These are phyloP conservation scores for Psilopsiagon aurifrons DNA, from an alignment of 2,113 vertebrate genomes.

Conservation along the genomic window DNA sequence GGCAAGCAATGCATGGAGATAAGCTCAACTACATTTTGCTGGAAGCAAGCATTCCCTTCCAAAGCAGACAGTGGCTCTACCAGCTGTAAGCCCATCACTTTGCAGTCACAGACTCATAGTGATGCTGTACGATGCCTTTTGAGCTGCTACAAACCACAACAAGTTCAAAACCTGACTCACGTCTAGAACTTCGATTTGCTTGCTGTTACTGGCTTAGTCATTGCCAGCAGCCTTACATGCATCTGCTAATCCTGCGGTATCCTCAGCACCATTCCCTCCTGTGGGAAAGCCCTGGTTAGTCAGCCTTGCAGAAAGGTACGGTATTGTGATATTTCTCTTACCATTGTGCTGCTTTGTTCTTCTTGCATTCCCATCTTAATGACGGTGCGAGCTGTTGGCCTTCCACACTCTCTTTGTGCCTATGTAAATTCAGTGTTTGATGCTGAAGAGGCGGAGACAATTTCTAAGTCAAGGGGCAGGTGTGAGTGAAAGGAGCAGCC, in stretches of 20 bases:
- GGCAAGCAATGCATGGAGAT: neutral
- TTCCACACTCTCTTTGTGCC: slow-evolving; percentile 34
- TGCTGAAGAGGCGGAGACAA: slow-evolving; percentile 54
- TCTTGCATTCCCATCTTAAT: slow-evolving; percentile 32
- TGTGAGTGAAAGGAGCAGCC: slow-evolving; percentile 62
- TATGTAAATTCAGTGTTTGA: slow-evolving; percentile 60
- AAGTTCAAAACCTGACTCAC: slow-evolving; percentile 40
- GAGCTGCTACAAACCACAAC: slow-evolving; percentile 32
- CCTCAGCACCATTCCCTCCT: neutral
- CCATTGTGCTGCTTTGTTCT: slow-evolving; percentile 49
- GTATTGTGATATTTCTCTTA: slow-evolving; percentile 46
- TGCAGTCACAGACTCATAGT: neutral
- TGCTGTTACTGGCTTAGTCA: neutral
- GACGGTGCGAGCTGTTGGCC: neutral
- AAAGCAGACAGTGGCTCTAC: neutral
- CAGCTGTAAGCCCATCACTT: neutral
- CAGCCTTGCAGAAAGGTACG: neutral
- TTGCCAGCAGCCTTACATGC: slow-evolving; percentile 25
- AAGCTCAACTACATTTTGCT: neutral
- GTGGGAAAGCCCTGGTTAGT: slow-evolving; percentile 54
- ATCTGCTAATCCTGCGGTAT: slow-evolving; percentile 41
- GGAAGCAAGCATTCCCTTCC: neutral
- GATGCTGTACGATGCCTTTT: neutral
- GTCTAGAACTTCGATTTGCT: neutral
- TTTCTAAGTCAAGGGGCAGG: slow-evolving; percentile 57